Evolutionary conservation across 2,113 vertebrate species (phyloP).

Genomic region (Vidua macroura): DNA sequence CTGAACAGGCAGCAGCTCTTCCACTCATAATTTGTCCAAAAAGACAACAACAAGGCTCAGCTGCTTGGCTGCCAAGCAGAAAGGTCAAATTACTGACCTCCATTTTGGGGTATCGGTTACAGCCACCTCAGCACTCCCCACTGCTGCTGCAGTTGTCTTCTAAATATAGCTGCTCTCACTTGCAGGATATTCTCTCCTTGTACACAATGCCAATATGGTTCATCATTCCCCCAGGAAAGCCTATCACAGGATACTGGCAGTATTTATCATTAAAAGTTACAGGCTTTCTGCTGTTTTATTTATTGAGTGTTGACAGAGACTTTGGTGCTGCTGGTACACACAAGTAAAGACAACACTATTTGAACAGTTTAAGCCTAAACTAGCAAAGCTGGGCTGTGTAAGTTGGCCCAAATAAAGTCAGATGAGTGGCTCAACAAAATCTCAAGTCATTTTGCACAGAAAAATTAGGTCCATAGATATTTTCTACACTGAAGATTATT

Average conservation of each 20-base stretch:
- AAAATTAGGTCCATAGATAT: neutral
- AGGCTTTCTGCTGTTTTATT: neutral
- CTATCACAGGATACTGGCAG: neutral
- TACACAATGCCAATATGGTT: neutral
- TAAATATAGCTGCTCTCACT: conserved; percentile 59
- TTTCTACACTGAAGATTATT: neutral
- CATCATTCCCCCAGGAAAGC: neutral
- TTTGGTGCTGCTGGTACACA: neutral
- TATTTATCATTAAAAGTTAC: conserved; percentile 8
- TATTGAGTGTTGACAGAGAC: neutral
- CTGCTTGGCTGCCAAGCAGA: conserved; percentile 58
- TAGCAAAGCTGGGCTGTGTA: neutral
- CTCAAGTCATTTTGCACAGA: neutral
- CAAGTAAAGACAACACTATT: neutral
- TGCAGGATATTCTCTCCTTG: conserved; percentile 15
- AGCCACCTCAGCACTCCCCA: conserved; percentile 62
- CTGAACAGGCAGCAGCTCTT: conserved; percentile 36
- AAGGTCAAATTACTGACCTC: conserved; percentile 69
- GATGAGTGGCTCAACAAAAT: neutral
- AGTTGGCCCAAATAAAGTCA: neutral
- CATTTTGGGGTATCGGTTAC: conserved; percentile 70
- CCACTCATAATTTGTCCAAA: conserved; percentile 39
- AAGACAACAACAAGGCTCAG: conserved; percentile 63
- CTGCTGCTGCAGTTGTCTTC: conserved; percentile 45
- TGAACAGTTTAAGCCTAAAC: neutral